These are phyloP conservation scores for Equus przewalskii DNA, from an alignment of 2,113 vertebrate genomes.

Conservation along the genomic window DNA sequence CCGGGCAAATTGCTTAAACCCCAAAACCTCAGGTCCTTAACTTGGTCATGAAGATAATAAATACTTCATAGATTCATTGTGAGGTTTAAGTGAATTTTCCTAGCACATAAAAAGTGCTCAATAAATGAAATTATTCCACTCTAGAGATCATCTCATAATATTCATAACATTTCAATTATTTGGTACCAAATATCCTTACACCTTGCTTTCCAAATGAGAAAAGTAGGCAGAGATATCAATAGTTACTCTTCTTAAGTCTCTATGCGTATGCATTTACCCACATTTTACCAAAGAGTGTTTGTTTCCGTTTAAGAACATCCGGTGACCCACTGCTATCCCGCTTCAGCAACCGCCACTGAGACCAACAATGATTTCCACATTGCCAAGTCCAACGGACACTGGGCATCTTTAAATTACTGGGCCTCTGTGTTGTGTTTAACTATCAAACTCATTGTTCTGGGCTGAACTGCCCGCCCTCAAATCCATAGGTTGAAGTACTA, in stretches of 20 bases:
- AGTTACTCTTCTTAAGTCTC: neutral
- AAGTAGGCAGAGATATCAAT: neutral
- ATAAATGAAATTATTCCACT: neutral
- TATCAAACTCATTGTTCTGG: neutral
- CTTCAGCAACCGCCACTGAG: neutral
- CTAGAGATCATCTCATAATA: neutral
- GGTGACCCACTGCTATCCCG: neutral
- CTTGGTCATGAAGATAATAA: neutral
- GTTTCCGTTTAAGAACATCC: neutral
- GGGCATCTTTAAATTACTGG: neutral
- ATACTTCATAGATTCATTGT: neutral
- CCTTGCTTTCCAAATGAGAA: neutral
- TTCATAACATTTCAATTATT: neutral
- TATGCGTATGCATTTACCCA: neutral
- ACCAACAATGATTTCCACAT: neutral
- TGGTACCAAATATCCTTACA: neutral
- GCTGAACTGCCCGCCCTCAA: neutral
- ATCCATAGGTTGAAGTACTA: neutral
- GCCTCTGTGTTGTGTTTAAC: neutral
- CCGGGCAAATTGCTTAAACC: neutral
- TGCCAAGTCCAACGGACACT: neutral
- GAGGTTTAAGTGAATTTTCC: neutral
- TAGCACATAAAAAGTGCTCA: neutral
- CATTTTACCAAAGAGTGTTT: neutral
- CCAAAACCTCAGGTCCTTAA: neutral